Evolutionary conservation across 2,797 vertebrate species (phyloP).

Genomic region (Aulostomus chinensis): DNA sequence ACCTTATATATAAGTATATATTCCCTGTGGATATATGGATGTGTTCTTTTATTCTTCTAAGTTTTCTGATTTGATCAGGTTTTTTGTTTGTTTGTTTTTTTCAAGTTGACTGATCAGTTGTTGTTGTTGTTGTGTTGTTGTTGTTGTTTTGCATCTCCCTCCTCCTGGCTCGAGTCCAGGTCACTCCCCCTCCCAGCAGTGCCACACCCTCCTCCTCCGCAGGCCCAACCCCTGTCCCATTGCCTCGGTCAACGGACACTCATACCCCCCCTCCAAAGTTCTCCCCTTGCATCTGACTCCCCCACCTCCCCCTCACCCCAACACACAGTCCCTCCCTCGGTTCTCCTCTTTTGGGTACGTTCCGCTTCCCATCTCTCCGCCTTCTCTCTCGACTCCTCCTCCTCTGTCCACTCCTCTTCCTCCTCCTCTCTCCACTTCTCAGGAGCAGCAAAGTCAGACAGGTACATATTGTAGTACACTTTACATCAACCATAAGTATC

Average conservation of each 20-base stretch:
- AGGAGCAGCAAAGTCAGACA: slow-evolving; percentile 86
- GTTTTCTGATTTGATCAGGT: slow-evolving; percentile 56
- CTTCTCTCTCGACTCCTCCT: slow-evolving; percentile 74
- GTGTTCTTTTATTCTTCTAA: slow-evolving; percentile 55
- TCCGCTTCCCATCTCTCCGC: slow-evolving; percentile 80
- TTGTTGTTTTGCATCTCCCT: slow-evolving; percentile 84
- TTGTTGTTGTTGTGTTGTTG: slow-evolving; percentile 81
- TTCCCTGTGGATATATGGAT: slow-evolving; percentile 68
- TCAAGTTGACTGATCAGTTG: slow-evolving; percentile 78
- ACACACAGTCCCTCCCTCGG: slow-evolving; percentile 82
- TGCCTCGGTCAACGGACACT: slow-evolving; percentile 85
- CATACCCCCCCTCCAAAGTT: slow-evolving; percentile 85
- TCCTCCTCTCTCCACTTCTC: slow-evolving; percentile 80
- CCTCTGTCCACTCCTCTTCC: slow-evolving; percentile 63
- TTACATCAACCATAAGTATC: slow-evolving; percentile 59
- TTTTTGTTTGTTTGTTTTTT: slow-evolving; percentile 75
- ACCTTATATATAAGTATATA: slow-evolving; percentile 56
- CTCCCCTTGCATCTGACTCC: slow-evolving; percentile 82
- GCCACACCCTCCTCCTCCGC: slow-evolving; percentile 89
- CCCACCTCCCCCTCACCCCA: slow-evolving; percentile 80
- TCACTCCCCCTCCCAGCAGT: slow-evolving; percentile 85
- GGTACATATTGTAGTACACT: slow-evolving; percentile 84
- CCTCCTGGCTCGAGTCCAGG: slow-evolving; percentile 81
- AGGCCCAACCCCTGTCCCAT: slow-evolving; percentile 83
- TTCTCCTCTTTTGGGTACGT: slow-evolving; percentile 95